phyloP scores from a whole-genome alignment of 2,888 invertebrate genomes.

The Mimumesa dahlbomi region DNA sequence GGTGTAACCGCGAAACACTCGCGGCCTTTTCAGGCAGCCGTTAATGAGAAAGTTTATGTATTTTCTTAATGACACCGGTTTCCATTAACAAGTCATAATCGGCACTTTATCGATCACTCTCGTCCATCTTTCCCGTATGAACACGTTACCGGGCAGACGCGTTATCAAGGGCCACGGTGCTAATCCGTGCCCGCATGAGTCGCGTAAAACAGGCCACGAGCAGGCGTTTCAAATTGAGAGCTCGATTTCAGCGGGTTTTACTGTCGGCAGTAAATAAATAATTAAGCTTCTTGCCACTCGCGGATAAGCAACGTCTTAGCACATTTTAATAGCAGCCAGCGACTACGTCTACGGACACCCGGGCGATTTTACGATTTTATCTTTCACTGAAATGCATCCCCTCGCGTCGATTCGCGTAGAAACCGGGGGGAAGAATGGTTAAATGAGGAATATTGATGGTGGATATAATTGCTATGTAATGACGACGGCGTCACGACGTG shows the following conservation, averaged over 20 bases:
- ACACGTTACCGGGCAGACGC: slow-evolving; percentile 10
- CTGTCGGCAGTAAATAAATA: slow-evolving; percentile 58
- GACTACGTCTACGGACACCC: too few species aligned
- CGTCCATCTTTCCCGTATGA: slow-evolving; percentile 5
- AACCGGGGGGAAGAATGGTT: too few species aligned
- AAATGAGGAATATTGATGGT: too few species aligned
- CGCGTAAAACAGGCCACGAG: slow-evolving; percentile 13
- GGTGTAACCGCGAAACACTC: slow-evolving; percentile 11
- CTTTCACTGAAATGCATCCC: too few species aligned
- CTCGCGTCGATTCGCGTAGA: too few species aligned
- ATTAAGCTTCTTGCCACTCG: slow-evolving; percentile 36
- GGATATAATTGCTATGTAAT: too few species aligned
- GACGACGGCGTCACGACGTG: background rate
- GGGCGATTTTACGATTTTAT: too few species aligned
- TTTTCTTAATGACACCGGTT: slow-evolving; percentile 46
- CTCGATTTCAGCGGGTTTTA: slow-evolving; percentile 46
- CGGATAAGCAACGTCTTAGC: too few species aligned
- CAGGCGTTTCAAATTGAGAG: slow-evolving; percentile 17
- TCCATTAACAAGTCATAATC: slow-evolving; percentile 63
- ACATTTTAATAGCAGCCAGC: too few species aligned
- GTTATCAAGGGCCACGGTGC: slow-evolving; percentile 17
- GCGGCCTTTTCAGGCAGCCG: slow-evolving; percentile 3
- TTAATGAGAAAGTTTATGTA: slow-evolving; percentile 55
- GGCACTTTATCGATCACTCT: slow-evolving; percentile 53
- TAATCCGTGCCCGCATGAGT: slow-evolving; percentile 6